These are phyloP conservation scores for Caloenas nicobarica DNA, from an alignment of 2,113 vertebrate genomes.

Conservation along the genomic window DNA sequence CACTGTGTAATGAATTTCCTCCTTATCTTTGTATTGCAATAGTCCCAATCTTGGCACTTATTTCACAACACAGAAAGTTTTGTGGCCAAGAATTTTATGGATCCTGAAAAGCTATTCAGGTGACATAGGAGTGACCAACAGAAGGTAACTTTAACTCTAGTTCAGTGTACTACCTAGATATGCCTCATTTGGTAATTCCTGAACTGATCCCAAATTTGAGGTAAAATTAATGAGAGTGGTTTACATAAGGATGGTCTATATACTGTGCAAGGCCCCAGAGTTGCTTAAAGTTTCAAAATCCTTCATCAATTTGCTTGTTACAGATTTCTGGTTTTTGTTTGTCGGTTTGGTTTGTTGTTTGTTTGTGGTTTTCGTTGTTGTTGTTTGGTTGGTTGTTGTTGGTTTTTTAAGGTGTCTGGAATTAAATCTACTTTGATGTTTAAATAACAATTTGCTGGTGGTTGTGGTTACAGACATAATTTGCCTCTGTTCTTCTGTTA, in stretches of 20 bases:
- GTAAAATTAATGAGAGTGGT: background rate
- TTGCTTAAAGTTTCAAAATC: background rate
- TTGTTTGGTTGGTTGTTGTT: background rate
- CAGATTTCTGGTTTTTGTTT: background rate
- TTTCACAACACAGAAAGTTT: background rate
- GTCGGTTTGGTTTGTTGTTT: no score
- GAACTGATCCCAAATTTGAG: background rate
- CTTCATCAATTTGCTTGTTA: background rate
- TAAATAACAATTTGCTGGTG: background rate
- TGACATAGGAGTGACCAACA: background rate
- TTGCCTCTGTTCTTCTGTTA: background rate
- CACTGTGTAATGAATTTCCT: background rate
- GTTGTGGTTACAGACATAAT: background rate
- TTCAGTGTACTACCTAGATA: background rate
- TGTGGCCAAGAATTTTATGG: background rate
- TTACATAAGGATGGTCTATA: background rate
- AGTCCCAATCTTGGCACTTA: background rate
- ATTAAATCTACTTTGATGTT: background rate
- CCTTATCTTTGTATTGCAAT: background rate
- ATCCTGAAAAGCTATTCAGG: background rate
- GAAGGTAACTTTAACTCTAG: background rate
- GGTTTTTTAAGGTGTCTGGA: background rate
- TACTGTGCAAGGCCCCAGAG: background rate
- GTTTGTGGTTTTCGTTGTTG: no score
- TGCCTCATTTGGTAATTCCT: background rate